Evolutionary conservation across 2,888 invertebrate genomes (phyloP).

Genomic region (Rhingia campestris): DNA sequence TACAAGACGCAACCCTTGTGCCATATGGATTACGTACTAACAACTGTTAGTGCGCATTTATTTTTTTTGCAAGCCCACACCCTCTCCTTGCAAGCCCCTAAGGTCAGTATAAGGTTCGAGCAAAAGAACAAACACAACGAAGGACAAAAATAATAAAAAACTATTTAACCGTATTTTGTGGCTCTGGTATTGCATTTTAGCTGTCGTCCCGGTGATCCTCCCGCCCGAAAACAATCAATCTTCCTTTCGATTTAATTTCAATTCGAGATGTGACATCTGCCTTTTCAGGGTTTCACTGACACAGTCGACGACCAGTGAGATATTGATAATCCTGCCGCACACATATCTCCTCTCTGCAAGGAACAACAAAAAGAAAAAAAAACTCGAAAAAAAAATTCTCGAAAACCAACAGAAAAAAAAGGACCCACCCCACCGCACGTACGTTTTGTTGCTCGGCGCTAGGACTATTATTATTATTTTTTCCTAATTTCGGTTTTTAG

Average conservation of each 20-base stretch:
- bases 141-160: conserved; percentile 65
- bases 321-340: conserved; percentile 73
- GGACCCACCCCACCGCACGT: conserved; percentile 59
- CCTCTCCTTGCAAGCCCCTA: conserved; percentile 36
- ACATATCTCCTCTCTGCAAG: conserved; percentile 13
- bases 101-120: conserved; percentile 47
- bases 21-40: conserved; percentile 46
- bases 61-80: conserved; percentile 33
- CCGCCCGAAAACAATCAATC: conserved; percentile 81
- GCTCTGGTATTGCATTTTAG: conserved; percentile 71
- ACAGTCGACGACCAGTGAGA: conserved; percentile 54
- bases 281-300: conserved; percentile 76
- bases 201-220: conserved; percentile 67
- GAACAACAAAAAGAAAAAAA: conserved; percentile 23
- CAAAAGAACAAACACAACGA: conserved; percentile 43
- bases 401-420: conserved; percentile 27
- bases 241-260: conserved; percentile 82
- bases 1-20: background rate
- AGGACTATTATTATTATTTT: conserved; percentile 55
- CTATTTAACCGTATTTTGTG: conserved; percentile 73
- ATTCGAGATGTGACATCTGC: conserved; percentile 83
- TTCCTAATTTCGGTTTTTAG: conserved; percentile 72
- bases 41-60: conserved; percentile 54
- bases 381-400: conserved; percentile 14
- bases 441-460: conserved; percentile 17